Evolutionary conservation across 2,797 vertebrate genomes (phyloP).

Genomic region (Sebastes oblongus): DNA sequence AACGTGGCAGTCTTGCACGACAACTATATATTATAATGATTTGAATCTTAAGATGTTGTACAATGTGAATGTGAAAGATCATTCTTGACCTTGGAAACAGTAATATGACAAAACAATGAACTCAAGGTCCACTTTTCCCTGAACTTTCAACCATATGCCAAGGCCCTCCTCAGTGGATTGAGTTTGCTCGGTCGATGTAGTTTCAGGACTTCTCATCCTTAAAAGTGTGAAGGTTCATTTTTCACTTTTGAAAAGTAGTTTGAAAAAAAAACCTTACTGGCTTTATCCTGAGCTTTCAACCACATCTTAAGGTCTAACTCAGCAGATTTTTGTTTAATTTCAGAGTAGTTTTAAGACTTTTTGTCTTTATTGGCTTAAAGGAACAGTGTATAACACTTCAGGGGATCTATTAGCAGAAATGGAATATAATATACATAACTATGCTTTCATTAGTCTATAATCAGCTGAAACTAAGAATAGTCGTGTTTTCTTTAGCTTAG

Average conservation of each 20-base stretch:
- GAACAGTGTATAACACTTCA: too few species aligned
- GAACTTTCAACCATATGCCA: neutral
- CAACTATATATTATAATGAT: neutral
- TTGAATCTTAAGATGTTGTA: neutral
- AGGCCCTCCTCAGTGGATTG: neutral
- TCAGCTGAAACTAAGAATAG: too few species aligned
- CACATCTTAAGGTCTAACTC: neutral
- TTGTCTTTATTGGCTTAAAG: too few species aligned
- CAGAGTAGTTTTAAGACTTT: too few species aligned
- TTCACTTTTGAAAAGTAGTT: neutral
- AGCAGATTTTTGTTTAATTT: too few species aligned
- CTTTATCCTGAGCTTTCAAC: neutral
- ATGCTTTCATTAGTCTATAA: too few species aligned
- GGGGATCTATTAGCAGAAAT: too few species aligned
- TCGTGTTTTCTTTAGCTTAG: too few species aligned
- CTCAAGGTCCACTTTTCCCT: neutral
- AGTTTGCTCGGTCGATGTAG: neutral
- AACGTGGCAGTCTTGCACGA: neutral
- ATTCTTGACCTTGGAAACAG: too few species aligned
- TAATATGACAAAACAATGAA: neutral
- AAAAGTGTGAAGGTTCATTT: neutral
- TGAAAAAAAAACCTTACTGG: neutral
- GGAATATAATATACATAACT: too few species aligned
- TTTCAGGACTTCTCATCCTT: neutral
- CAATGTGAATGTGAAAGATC: neutral